Base-by-base conservation (phyloP, 2,797 vertebrate species). In the Hippocampus kuda region DNA sequence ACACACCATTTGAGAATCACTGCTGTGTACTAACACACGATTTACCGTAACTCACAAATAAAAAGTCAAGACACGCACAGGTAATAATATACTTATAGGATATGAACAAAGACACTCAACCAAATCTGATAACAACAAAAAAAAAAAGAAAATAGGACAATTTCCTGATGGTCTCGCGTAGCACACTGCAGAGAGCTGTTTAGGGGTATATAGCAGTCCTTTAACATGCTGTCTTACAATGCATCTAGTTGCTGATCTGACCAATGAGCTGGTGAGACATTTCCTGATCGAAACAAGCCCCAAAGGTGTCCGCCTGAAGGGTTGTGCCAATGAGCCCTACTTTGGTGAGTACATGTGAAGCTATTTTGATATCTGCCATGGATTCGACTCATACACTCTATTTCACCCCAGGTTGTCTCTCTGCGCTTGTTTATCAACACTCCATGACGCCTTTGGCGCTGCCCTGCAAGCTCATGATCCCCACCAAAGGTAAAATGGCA, bases 381-480 rank as follows among this genome's bases (percentile, higher is more conserved):
- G 22, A 18, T 5, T 22, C 22, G 22, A 38, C 49, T 30, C 53
- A 20, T 54, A 6, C 66, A 4, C 3, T 1, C 15, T 63, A 22
- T 63, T 22, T 72, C 38, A 73, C 49, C 24, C 34, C 76, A 99
- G 97, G 96, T 56, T 97, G 94, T 77, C 93, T 99, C 7, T 98
- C 96, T 0, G 96, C 96, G 20, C 88, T 99, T 81, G 97, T 99
- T 67, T 99, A 99, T 84, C 97, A 99, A 84, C 97, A 99, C 86
- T 96, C 96, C 12, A 95, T 99, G 91, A 98, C 94, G 22, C 96
- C 96, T 0, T 83, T 99, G 89, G 97, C 97, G 70, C 87, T 99
- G 81, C 96, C 97, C 79, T 99, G 97, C 80, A 98, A 95, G 85
- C 92, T 99, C 78, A 94, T 98, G 86, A 97, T 99, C 88, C 96